Conservation (phyloP, 1,140 invertebrate species). For the Caenorhabditis inopinata region DNA sequence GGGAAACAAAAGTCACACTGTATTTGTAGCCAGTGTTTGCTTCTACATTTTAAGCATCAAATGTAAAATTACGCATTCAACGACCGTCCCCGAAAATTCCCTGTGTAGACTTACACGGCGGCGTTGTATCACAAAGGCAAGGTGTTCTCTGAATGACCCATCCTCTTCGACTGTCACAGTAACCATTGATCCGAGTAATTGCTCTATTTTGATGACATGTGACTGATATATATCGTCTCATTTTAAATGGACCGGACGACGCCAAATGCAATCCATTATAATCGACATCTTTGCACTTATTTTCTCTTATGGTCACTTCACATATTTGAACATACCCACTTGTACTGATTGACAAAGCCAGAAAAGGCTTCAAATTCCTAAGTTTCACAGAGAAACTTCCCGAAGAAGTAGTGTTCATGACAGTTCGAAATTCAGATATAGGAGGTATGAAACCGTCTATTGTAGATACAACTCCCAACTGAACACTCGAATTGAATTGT, state of each 20-base stretch:
- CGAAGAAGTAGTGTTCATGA: neutral
- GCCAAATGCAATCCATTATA: slow-evolving; percentile 1
- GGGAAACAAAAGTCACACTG: too few species aligned
- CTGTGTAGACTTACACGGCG: neutral
- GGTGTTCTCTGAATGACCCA: neutral
- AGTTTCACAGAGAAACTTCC: slow-evolving; percentile 4
- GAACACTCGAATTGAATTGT: slow-evolving; percentile 2
- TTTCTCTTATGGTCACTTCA: neutral
- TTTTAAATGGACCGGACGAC: neutral
- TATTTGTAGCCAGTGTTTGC: too few species aligned
- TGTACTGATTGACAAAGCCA: neutral
- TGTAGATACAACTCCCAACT: neutral
- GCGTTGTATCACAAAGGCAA: neutral
- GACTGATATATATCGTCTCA: neutral
- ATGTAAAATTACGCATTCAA: too few species aligned
- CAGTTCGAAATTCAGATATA: neutral
- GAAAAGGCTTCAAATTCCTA: neutral
- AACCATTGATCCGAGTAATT: neutral
- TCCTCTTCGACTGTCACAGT: neutral
- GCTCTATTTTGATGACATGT: neutral
- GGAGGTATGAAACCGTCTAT: neutral
- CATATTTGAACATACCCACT: neutral
- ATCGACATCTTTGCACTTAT: neutral
- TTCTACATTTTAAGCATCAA: too few species aligned
- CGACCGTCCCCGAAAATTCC: too few species aligned